Conservation (phyloP, 2,113 vertebrate species). For the Hippocampus barbouri region DNA sequence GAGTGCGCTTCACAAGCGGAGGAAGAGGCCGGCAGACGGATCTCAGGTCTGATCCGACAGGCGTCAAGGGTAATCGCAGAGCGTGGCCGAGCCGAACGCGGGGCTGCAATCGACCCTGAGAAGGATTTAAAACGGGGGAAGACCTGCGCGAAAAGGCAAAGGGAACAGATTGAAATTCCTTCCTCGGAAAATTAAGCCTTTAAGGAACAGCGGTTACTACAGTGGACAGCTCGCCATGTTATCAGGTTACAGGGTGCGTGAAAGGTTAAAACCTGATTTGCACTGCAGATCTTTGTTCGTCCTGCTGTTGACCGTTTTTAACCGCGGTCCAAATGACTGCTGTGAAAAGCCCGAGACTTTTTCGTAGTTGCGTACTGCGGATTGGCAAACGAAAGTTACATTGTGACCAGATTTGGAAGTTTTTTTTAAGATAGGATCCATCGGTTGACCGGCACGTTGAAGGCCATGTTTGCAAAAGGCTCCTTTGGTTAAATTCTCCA, state of each 20-base stretch:
- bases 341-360: not conserved
- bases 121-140: constrained; percentile 10
- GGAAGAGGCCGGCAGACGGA: constrained; percentile 24
- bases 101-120: constrained; percentile 36
- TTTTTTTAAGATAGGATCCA: no score
- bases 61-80: constrained; percentile 37
- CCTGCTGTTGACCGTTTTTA: not conserved
- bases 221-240: no score
- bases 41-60: constrained; percentile 55
- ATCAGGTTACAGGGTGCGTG: no score
- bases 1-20: constrained; percentile 39
- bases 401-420: no score
- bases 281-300: not conserved
- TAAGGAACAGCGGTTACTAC: no score
- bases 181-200: not conserved
- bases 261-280: not conserved
- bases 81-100: constrained; percentile 47
- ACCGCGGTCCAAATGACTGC: not conserved
- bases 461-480: no score
- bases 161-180: not conserved
- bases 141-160: not conserved
- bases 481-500: no score
- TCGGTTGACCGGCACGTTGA: no score
- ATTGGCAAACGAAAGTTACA: no score
- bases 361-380: not conserved